These are phyloP conservation scores for Ciconia stormi DNA, from an alignment of 2,113 vertebrate genomes.

Conservation along the genomic window DNA sequence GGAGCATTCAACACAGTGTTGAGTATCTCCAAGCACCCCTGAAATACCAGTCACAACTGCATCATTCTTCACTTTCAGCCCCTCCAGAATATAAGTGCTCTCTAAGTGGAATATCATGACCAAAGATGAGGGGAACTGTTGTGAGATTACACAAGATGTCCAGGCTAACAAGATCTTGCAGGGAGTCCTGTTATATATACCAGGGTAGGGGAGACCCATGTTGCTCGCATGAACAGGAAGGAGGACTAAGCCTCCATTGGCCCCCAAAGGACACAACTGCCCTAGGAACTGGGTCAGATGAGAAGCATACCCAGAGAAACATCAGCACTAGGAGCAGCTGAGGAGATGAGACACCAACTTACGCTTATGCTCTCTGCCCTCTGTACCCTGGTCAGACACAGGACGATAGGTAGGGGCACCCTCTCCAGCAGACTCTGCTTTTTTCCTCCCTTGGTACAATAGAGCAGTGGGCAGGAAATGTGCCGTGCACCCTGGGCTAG, in stretches of 20 bases:
- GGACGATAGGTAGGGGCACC: not conserved
- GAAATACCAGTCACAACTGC: not conserved
- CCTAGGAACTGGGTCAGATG: too few relatives aligned
- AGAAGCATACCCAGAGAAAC: not conserved
- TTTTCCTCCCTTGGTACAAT: not conserved
- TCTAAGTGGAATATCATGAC: not conserved
- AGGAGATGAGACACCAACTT: not conserved
- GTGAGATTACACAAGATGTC: not conserved
- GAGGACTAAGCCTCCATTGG: not conserved
- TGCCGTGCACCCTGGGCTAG: not conserved
- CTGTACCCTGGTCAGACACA: not conserved
- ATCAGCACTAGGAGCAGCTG: not conserved
- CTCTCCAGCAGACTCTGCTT: not conserved
- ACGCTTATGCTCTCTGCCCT: not conserved
- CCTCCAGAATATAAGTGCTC: not conserved
- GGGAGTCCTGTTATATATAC: not conserved
- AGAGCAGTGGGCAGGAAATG: not conserved
- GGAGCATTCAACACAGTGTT: not conserved
- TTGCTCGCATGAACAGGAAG: not conserved
- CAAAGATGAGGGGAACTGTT: not conserved
- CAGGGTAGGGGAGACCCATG: not conserved
- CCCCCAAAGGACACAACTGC: not conserved
- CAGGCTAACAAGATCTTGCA: not conserved
- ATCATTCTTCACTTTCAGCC: not conserved
- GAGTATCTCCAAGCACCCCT: not conserved